Evolutionary conservation across 1,140 invertebrate genomes (phyloP).

Genomic region (Lysiphlebus fabarum): DNA sequence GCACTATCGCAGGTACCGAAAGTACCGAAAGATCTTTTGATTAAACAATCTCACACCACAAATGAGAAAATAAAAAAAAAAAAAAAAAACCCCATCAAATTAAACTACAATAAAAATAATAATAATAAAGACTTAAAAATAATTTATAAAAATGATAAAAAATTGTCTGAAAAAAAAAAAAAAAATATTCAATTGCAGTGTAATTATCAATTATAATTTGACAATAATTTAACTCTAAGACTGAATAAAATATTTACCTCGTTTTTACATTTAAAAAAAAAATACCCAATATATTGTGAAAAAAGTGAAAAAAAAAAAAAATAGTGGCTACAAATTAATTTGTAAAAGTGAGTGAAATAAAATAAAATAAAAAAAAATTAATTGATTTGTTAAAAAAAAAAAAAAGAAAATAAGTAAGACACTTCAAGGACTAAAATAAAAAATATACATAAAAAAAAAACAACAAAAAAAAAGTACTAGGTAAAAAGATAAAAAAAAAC

Average conservation of each 20-base stretch:
- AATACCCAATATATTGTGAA: no score
- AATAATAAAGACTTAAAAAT: no score
- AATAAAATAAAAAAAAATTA: no score
- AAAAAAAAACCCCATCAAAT: no score
- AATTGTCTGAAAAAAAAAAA: neutral
- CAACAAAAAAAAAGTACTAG: neutral
- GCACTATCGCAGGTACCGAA: slow-evolving; percentile 18
- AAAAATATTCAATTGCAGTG: no score
- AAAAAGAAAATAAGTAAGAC: neutral
- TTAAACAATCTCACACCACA: neutral
- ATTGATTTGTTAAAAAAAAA: no score
- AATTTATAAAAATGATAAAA: no score
- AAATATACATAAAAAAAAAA: no score
- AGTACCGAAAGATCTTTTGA: slow-evolving; percentile 22
- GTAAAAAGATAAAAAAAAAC: neutral
- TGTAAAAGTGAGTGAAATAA: neutral
- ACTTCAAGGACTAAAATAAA: no score
- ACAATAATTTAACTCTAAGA: slow-evolving; percentile 12
- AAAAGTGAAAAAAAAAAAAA: neutral
- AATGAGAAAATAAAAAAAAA: neutral
- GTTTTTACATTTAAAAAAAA: slow-evolving; percentile 4
- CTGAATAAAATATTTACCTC: slow-evolving; percentile 20
- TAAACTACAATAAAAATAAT: no score
- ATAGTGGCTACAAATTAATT: no score
- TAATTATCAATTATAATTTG: slow-evolving; percentile 4